These are phyloP conservation scores for Leptinotarsa tumamoca DNA, from an alignment of 2,888 invertebrate species.

Conservation along the genomic window DNA sequence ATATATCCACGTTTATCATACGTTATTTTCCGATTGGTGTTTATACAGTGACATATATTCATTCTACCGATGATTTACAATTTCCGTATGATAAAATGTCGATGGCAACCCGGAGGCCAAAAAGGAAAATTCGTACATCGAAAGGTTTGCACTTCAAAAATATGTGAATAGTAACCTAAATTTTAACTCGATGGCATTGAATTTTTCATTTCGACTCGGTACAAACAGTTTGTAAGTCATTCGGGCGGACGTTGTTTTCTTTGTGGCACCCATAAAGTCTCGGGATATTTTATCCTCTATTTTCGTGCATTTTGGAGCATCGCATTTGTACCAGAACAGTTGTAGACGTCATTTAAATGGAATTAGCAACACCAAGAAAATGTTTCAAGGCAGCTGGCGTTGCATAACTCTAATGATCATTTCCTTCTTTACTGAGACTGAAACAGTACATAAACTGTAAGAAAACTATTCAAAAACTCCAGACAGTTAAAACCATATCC, in stretches of 20 bases:
- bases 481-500: no score
- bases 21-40: neutral
- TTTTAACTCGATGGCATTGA: constrained; percentile 22
- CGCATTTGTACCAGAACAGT: neutral
- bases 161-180: constrained; percentile 27
- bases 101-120: neutral
- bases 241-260: constrained; percentile 39
- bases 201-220: constrained; percentile 26
- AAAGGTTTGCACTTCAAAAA: neutral
- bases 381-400: neutral
- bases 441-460: neutral
- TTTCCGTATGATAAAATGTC: neutral
- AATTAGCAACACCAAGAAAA: neutral
- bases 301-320: constrained; percentile 5
- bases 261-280: constrained; percentile 42
- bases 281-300: constrained; percentile 18
- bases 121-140: neutral
- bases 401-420: neutral
- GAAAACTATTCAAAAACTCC: no score
- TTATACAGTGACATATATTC: neutral
- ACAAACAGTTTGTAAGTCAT: constrained; percentile 33
- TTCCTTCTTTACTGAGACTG: neutral
- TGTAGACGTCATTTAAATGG: neutral
- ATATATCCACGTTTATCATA: neutral
- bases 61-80: neutral